phyloP scores from a whole-genome alignment of 2,113 vertebrate species.

The Microtus ochrogaster region DNA sequence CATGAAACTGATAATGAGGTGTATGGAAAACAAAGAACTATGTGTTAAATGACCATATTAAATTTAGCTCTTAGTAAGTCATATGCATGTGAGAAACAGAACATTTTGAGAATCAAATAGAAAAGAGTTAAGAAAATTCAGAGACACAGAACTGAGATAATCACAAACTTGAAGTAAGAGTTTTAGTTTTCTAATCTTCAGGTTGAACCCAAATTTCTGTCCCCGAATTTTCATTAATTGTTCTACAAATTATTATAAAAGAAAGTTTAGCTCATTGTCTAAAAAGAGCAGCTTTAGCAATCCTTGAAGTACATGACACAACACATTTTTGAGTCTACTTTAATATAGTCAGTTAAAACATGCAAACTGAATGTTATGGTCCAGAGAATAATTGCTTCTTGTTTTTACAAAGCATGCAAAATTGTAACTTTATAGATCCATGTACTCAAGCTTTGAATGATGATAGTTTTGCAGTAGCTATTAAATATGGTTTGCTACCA shows the following conservation, averaged over 20 bases:
- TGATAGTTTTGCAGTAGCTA: slow-evolving; percentile 39
- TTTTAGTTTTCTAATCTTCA: too few species aligned
- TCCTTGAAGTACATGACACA: not conserved
- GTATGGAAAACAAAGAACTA: not conserved
- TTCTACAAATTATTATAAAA: not conserved
- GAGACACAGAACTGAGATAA: not conserved
- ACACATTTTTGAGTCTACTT: not conserved
- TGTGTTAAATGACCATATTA: not conserved
- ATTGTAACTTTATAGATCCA: not conserved
- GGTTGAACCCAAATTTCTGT: too few species aligned
- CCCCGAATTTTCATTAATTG: too few species aligned
- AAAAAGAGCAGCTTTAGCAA: not conserved
- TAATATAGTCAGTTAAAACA: not conserved
- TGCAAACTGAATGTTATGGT: not conserved
- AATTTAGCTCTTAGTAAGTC: not conserved
- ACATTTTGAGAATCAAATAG: not conserved
- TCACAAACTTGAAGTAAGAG: not conserved
- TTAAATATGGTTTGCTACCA: slow-evolving; percentile 55
- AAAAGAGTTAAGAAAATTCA: not conserved
- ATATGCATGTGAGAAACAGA: not conserved
- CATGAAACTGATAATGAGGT: not conserved
- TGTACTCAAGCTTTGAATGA: slow-evolving; percentile 22
- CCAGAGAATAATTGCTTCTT: not conserved
- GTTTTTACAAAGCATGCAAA: not conserved
- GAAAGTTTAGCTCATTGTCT: not conserved